Conservation (phyloP, 2,113 vertebrate species). For the Peromyscus polionotus region DNA sequence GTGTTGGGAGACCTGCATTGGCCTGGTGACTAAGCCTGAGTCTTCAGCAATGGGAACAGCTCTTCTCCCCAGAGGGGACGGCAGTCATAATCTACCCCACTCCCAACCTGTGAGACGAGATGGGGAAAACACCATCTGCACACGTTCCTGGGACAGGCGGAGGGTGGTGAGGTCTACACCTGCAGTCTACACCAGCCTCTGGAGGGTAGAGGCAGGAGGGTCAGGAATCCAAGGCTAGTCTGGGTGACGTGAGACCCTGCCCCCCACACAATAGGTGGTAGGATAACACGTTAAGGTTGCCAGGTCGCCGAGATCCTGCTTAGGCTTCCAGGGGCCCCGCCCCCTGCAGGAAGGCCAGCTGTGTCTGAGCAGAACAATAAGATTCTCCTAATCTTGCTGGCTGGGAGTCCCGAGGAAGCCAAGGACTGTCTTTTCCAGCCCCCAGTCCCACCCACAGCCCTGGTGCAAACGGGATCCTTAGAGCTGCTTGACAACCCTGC, state of each 20-base stretch:
- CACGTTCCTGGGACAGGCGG: not conserved
- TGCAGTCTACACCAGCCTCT: not conserved
- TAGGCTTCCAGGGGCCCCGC: not conserved
- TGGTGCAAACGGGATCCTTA: not conserved
- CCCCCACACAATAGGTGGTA: not conserved
- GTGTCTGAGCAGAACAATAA: conserved; percentile 4
- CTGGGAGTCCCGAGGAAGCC: not conserved
- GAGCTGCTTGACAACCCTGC: not conserved
- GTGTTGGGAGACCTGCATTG: conserved; percentile 31
- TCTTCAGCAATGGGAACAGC: conserved; percentile 21
- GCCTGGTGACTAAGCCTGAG: conserved; percentile 62
- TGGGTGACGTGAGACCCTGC: not conserved
- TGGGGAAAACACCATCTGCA: not conserved
- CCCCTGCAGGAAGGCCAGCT: not conserved
- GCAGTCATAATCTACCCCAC: not conserved
- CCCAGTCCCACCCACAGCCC: not conserved
- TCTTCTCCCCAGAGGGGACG: not conserved
- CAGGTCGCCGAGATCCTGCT: not conserved
- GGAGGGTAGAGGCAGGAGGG: not conserved
- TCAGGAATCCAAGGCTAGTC: not conserved
- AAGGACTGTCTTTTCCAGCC: not conserved
- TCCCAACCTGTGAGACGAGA: not conserved
- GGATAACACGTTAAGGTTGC: not conserved
- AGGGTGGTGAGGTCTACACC: not conserved
- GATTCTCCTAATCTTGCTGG: conserved; percentile 20